Conservation (phyloP, 2,113 vertebrate species). For the Ardeotis arabs region DNA sequence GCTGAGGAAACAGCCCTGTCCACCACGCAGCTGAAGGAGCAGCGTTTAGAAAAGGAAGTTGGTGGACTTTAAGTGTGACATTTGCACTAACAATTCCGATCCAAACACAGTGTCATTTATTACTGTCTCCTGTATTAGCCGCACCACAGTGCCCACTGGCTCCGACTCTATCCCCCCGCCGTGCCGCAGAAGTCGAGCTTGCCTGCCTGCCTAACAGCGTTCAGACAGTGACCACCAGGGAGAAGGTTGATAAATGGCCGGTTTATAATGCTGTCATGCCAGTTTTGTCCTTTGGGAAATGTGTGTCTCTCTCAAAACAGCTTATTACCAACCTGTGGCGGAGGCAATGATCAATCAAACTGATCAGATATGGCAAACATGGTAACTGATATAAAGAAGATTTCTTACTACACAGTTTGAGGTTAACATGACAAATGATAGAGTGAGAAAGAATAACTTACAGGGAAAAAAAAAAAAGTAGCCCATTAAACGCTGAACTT, state of each 20-base stretch:
- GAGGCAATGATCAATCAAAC: conserved; percentile 90
- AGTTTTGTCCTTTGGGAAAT: conserved; percentile 86
- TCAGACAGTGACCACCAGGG: conserved; percentile 71
- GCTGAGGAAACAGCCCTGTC: neutral
- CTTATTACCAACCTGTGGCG: conserved; percentile 91
- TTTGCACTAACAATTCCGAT: neutral
- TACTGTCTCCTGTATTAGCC: neutral
- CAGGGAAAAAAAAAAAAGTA: neutral
- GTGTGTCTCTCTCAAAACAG: conserved; percentile 80
- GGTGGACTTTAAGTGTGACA: neutral
- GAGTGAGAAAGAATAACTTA: conserved; percentile 42
- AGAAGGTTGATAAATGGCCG: conserved; percentile 91
- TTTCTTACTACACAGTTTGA: conserved; percentile 17
- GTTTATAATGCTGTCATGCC: conserved; percentile 91
- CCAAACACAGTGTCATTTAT: neutral
- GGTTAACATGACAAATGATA: conserved; percentile 49
- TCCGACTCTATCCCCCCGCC: neutral
- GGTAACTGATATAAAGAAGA: conserved; percentile 80
- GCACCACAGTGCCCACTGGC: neutral
- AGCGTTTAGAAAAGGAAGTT: neutral
- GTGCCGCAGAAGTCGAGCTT: neutral
- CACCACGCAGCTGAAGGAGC: neutral
- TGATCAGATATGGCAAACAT: conserved; percentile 90
- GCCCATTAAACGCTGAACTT: neutral
- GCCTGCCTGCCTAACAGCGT: conserved; percentile 33